These are phyloP conservation scores for Falco cherrug DNA, from an alignment of 2,797 vertebrate species.

Conservation along the genomic window DNA sequence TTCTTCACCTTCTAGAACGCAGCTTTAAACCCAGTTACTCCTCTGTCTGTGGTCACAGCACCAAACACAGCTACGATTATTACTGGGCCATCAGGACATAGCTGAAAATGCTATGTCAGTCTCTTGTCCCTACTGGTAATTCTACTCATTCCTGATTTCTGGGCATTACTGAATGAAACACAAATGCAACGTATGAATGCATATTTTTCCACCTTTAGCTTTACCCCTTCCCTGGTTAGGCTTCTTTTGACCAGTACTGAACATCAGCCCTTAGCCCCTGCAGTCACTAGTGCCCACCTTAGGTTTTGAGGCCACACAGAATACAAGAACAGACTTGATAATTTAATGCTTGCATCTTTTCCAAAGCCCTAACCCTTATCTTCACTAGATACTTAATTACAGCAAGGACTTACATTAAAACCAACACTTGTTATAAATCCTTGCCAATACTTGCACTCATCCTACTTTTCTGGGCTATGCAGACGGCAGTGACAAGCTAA, in stretches of 20 bases:
- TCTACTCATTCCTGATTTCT: neutral
- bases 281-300: neutral
- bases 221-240: neutral
- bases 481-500: constrained; percentile 25
- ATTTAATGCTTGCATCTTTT: neutral
- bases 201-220: neutral
- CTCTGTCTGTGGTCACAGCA: neutral
- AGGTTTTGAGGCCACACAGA: neutral
- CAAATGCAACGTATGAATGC: neutral
- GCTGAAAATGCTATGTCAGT: rapidly evolving
- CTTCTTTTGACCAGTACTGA: neutral
- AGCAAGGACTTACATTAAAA: neutral
- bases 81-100: neutral
- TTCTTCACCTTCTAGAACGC: neutral
- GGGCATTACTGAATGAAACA: neutral
- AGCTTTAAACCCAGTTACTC: neutral
- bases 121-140: neutral
- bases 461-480: constrained; percentile 1
- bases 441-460: constrained; percentile 31
- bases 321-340: neutral
- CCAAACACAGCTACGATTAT: neutral
- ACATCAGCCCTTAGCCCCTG: neutral
- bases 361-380: neutral
- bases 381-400: neutral
- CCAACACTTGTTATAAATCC: constrained; percentile 22